A percentile compares a stretch with the other conserved stretches of the same genome.
phyloP scores from a whole-genome alignment of 2,888 invertebrate species.

The Urechis unicinctus region DNA sequence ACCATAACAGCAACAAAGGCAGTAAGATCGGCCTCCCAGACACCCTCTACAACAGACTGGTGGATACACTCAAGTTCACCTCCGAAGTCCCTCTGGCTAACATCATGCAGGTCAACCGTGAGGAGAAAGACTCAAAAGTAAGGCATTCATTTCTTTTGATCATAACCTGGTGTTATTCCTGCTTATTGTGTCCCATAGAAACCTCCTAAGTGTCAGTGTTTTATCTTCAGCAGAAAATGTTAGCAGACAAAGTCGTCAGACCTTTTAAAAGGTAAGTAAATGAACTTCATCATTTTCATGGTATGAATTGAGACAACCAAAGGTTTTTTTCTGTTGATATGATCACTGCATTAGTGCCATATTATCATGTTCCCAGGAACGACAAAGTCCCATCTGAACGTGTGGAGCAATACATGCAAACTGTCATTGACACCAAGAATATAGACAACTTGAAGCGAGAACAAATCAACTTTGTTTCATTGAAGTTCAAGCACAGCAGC shows the following conservation, averaged over 20 bases:
- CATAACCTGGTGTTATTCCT: too few relatives aligned
- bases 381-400: slow-evolving; percentile 57
- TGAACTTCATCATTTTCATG: too few relatives aligned
- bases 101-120: not conserved
- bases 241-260: not conserved
- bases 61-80: too few relatives aligned
- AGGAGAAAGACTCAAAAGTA: not conserved
- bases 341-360: too few relatives aligned
- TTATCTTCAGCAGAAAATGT: not conserved
- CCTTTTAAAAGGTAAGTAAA: slow-evolving; percentile 67
- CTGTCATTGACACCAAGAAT: slow-evolving; percentile 83
- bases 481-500: slow-evolving; percentile 76
- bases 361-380: too few relatives aligned
- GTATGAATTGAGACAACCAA: too few relatives aligned
- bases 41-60: too few relatives aligned
- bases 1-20: too few relatives aligned
- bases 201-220: not conserved
- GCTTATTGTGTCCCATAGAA: not conserved
- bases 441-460: slow-evolving; percentile 84
- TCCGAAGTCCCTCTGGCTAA: not conserved
- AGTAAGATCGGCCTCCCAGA: too few relatives aligned
- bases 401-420: slow-evolving; percentile 84
- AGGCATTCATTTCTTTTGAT: too few relatives aligned
- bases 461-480: slow-evolving; percentile 76
- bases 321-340: too few relatives aligned